phyloP scores from a whole-genome alignment of 2,113 vertebrate species.

The Ammodytes marinus region DNA sequence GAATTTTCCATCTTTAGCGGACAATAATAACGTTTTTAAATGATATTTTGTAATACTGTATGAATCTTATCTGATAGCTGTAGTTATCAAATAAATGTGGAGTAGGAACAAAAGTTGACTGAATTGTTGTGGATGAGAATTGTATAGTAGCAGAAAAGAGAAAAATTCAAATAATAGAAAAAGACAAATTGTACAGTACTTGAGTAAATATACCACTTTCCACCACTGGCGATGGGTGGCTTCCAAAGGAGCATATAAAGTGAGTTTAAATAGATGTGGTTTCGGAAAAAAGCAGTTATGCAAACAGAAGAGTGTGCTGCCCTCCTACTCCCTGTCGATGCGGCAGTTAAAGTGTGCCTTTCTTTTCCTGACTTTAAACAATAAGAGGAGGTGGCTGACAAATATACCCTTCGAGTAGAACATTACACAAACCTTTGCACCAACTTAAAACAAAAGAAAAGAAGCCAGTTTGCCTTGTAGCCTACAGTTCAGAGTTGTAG shows the following conservation, averaged over 20 bases:
- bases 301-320: neutral
- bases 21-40: too few relatives aligned
- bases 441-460: neutral
- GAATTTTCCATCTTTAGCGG: too few relatives aligned
- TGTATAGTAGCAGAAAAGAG: too few relatives aligned
- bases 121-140: too few relatives aligned
- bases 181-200: too few relatives aligned
- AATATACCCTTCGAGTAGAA: neutral
- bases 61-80: too few relatives aligned
- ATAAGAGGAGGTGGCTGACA: constrained; percentile 2
- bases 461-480: neutral
- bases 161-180: too few relatives aligned
- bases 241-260: neutral
- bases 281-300: neutral
- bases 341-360: neutral
- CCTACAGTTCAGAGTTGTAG: too few relatives aligned
- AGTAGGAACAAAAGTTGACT: too few relatives aligned
- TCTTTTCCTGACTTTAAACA: neutral
- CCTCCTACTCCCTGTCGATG: neutral
- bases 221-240: neutral
- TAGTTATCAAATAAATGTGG: too few relatives aligned
- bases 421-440: constrained; percentile 4
- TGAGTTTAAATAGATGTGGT: neutral
- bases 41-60: too few relatives aligned
- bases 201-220: too few relatives aligned